Evolutionary conservation across 92 coral and sea anemone genomes (phyloP).

Genomic region (Parazoanthus darwini): DNA sequence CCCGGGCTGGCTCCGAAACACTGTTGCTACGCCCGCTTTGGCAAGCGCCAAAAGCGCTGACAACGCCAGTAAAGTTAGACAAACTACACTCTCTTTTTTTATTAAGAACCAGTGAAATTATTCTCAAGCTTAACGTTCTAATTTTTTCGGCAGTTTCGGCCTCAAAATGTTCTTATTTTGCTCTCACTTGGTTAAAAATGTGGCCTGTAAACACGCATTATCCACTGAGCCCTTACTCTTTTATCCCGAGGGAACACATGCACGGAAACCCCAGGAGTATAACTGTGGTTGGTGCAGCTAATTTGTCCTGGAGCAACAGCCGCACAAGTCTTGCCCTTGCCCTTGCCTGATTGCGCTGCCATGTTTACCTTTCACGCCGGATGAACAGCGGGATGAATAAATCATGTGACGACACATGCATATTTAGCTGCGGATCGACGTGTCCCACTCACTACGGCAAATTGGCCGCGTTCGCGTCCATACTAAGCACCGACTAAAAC

Average conservation of each 20-base stretch:
- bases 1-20: no score
- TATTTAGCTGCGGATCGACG: conserved; percentile 16
- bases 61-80: no score
- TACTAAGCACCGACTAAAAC: conserved; percentile 4
- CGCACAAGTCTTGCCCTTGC: conserved; percentile 40
- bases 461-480: conserved; percentile 25
- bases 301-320: conserved; percentile 33
- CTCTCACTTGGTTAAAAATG: conserved; percentile 25
- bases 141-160: no score
- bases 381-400: conserved; percentile 11
- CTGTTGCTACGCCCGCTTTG: no score
- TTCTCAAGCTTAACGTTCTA: no score
- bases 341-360: conserved; percentile 36
- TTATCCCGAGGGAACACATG: conserved; percentile 38
- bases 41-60: no score
- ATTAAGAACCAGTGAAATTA: no score
- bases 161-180: no score
- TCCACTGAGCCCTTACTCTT: conserved; percentile 46
- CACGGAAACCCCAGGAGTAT: conserved; percentile 15
- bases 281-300: conserved; percentile 45
- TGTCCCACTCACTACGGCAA: conserved; percentile 19
- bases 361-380: conserved; percentile 13
- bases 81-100: no score
- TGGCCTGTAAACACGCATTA: conserved; percentile 49
- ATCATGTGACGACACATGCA: conserved; percentile 47